Percentiles rank a stretch among this genome's conserved stretches.
Conservation (phyloP, 35 echinoderm and acorn worm genomes). For the Ophioderma brevispina region DNA sequence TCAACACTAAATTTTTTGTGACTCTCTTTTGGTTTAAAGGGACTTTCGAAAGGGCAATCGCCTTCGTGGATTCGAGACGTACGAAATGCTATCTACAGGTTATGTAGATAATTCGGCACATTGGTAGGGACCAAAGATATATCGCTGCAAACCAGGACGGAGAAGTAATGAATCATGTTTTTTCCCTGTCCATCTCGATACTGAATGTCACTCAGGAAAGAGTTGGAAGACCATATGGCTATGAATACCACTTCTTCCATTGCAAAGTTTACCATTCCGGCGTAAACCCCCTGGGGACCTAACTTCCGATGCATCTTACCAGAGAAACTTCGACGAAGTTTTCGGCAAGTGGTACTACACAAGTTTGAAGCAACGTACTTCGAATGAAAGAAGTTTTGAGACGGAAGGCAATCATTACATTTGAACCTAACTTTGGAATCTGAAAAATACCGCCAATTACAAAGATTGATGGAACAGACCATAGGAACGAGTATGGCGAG, state of each 20-base stretch:
- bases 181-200: not conserved
- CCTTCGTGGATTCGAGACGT: slow-evolving; percentile 18
- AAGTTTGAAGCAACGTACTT: too few species aligned
- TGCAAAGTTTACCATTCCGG: not conserved
- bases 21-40: slow-evolving; percentile 46
- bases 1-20: not conserved
- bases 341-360: too few species aligned
- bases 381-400: not conserved
- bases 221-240: not conserved
- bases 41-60: slow-evolving; percentile 11
- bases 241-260: not conserved
- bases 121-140: not conserved
- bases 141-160: not conserved
- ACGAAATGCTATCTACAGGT: not conserved
- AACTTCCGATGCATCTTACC: not conserved
- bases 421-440: not conserved
- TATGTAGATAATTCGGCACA: not conserved
- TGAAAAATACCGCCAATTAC: too few species aligned
- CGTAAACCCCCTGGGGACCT: not conserved
- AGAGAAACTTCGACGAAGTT: not conserved
- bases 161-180: not conserved
- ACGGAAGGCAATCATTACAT: not conserved
- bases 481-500: not conserved
- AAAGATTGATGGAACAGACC: not conserved
- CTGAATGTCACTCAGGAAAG: not conserved